phyloP scores from a whole-genome alignment of 2,797 vertebrate species.

The Malurus leucopterus region DNA sequence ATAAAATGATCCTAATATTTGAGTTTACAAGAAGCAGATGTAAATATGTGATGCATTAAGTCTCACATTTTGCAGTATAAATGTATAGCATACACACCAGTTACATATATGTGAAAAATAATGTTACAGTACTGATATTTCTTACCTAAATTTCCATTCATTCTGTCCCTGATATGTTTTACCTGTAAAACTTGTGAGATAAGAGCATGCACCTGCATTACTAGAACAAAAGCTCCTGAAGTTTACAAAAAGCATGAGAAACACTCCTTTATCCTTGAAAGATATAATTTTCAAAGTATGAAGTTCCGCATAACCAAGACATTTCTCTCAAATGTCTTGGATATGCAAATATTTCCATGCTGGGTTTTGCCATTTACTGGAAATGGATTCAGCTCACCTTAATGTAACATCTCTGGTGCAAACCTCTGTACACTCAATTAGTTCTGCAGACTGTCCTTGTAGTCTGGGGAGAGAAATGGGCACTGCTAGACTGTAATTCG shows the following conservation, averaged over 20 bases:
- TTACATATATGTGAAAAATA: not conserved
- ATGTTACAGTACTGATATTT: not conserved
- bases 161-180: not conserved
- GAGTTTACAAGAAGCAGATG: not conserved
- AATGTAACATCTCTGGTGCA: not conserved
- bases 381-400: not conserved
- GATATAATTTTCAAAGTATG: not conserved
- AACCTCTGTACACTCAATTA: not conserved
- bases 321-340: not conserved
- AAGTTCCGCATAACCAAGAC: not conserved
- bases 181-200: not conserved
- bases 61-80: not conserved
- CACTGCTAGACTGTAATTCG: accelerated
- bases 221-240: not conserved
- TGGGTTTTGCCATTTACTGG: not conserved
- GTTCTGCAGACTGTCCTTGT: not conserved
- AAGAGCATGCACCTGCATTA: not conserved
- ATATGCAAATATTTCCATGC: not conserved
- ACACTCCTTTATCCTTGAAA: not conserved
- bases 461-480: not conserved
- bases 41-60: not conserved
- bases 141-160: not conserved
- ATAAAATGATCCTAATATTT: not conserved
- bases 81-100: not conserved
- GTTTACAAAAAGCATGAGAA: not conserved